Base-by-base conservation (phyloP, 2,888 invertebrate genomes). In the Aphodius sticticus region DNA sequence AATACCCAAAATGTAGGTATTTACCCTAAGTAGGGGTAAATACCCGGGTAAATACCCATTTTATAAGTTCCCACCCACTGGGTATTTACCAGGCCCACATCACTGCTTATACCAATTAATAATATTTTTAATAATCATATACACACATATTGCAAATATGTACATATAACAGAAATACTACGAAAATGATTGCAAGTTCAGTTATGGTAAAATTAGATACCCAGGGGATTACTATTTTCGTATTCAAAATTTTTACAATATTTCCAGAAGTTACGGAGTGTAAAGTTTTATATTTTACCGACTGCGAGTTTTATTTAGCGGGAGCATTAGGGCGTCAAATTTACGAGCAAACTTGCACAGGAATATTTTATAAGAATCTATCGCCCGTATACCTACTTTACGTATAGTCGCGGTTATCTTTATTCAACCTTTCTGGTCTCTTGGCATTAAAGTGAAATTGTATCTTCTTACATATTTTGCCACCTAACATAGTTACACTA, bases 301-400 rank as follows among this genome's bases (percentile, higher is more conserved):
- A 53, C 53, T 53, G 7, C 53, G 7, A 38, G 76, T 76, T 76
- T 76, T 76, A 76, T 76, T 76, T 76, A 76, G 76, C 38, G 38
- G 37, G 36, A 15, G 38, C 76, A 38, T 76, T 76, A 76, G 38
- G 76, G 37, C 35, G 6, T 14, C 38, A 36, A 76, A 76, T 76
- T 76, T 76, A 76, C 53, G 76, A 76, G 16, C 16, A 36, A 76
- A 76, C 76, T 76, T 76, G 53, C 36, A 15, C 76, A 37, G 76
- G 77, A 77, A 77, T 77, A 77, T 77, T 77, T 77, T 77, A 77
- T 77, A 26, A 70, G 77, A 77, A 77, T 77, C 77, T 77, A 77
- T 77, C 71, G 70, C 36, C 37, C 70, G 71, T 71, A 71, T 77
- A 26, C 3, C 26, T 26, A 77, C 53, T 77, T 77, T 77, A 77